phyloP scores from a whole-genome alignment of 2,797 vertebrate genomes.

The Lophius americanus region DNA sequence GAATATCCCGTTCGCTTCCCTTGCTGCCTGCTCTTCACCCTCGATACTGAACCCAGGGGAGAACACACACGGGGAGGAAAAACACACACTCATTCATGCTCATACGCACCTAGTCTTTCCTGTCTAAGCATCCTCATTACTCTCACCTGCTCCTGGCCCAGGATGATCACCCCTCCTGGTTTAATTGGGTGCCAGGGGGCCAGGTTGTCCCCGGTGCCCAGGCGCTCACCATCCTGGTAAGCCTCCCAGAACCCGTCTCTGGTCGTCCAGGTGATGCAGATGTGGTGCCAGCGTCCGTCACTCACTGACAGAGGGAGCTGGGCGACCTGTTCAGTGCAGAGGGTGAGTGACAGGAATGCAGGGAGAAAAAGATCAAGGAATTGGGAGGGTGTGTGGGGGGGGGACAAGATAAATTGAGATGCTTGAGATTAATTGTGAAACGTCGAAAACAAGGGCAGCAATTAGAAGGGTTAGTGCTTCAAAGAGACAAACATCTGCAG shows the following conservation, averaged over 20 bases:
- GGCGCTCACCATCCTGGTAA: constrained; percentile 96
- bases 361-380: background rate
- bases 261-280: constrained; percentile 98
- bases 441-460: constrained; percentile 59
- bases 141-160: constrained; percentile 98
- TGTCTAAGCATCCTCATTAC: constrained; percentile 8
- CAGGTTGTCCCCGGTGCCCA: constrained; percentile 95
- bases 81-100: constrained; percentile 11
- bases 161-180: constrained; percentile 94
- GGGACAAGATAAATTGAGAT: constrained; percentile 5
- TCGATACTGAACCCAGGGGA: constrained; percentile 41
- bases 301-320: constrained; percentile 94
- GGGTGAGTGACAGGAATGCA: constrained; percentile 1
- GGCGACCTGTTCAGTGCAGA: constrained; percentile 84
- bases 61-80: constrained; percentile 32
- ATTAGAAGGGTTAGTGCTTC: constrained; percentile 63
- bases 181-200: constrained; percentile 99
- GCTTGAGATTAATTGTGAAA: constrained; percentile 38
- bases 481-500: constrained; percentile 49
- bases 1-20: constrained; percentile 51
- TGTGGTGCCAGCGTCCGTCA: constrained; percentile 97
- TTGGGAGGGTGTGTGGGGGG: background rate
- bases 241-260: constrained; percentile 98
- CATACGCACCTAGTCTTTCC: constrained; percentile 10
- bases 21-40: constrained; percentile 47